A percentile compares a stretch with the other conserved stretches of the same genome.
Conservation (phyloP, 92 coral and sea anemone species). For the Palythoa grandis region DNA sequence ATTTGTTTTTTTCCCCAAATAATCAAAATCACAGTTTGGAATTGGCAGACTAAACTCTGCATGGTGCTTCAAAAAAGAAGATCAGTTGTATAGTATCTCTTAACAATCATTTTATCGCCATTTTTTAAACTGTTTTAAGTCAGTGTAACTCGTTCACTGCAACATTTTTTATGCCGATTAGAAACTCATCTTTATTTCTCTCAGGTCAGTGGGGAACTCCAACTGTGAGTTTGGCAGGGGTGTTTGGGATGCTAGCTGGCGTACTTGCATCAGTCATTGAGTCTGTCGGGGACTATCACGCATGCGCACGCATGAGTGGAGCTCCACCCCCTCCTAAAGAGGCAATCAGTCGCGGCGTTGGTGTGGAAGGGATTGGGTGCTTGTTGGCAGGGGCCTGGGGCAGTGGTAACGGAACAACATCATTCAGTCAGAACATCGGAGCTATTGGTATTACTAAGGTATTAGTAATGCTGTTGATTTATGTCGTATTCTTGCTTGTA, state of each 20-base stretch:
- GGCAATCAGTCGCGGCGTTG: constrained; percentile 76
- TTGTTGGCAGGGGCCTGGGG: constrained; percentile 79
- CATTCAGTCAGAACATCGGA: constrained; percentile 80
- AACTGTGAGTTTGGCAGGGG: constrained; percentile 70
- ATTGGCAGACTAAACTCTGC: too few species aligned
- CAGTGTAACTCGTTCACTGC: neutral
- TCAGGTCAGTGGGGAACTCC: constrained; percentile 85
- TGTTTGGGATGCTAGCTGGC: constrained; percentile 76
- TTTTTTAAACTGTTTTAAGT: neutral
- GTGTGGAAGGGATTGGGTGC: constrained; percentile 72
- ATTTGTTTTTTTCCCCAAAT: too few species aligned
- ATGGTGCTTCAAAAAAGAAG: too few species aligned
- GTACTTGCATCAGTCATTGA: constrained; percentile 74
- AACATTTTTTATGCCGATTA: neutral
- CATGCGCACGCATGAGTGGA: constrained; percentile 82
- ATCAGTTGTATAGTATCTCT: too few species aligned
- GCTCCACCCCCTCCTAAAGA: constrained; percentile 84
- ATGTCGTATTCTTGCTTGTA: neutral
- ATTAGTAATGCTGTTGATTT: neutral
- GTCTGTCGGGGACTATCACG: constrained; percentile 83
- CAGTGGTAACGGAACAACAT: constrained; percentile 76
- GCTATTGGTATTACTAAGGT: constrained; percentile 56
- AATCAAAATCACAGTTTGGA: too few species aligned
- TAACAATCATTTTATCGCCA: too few species aligned
- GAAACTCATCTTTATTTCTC: neutral